Evolutionary conservation across 2,797 vertebrate species (phyloP), one percentile per base, ranked within the genome.

Genomic region (Alcedo quadribrachys): DNA sequence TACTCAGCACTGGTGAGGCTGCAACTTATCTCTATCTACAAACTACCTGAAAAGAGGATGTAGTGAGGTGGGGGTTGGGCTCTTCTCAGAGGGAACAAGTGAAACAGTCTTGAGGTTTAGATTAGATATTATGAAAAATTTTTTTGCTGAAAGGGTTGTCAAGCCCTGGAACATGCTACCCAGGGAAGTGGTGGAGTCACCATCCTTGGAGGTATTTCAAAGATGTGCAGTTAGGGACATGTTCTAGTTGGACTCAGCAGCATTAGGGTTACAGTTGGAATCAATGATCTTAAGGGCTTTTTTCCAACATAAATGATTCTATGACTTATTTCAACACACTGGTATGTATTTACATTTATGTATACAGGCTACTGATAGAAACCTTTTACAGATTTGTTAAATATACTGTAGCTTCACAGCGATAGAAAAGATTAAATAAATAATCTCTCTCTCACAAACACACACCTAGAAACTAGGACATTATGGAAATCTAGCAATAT

Each of bases 61-160:
- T 0, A n/a, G 19, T 4, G 9, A 30, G 33, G 25, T 11, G 3
- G 7, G 18, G 4, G 2, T 11, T 0, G 0, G 16, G 6, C 7
- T 57, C 35, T 51, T 66, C 42, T 77, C 30, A 7, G 35, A 78
- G 6, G 17, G 24, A 40, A n/a, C 2, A 43, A 57, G 48, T 2
- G 8, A 85, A 43, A 74, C 4, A 2, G 19, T 30, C 43, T 48
- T 19, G 10, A 35, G 27, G 30, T 70, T 87, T 30, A 76, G 8
- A 5, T 9, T 21, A 43, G 18, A 16, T 42, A 55, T 28, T 15
- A 75, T n/a, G 48, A 57, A 62, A 35, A n/a, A 45, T 4, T 32
- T 50, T 15, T 37, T 81, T 16, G n/a, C 21, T 53, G 5, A 30
- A 53, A 30, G 11, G 4, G 33, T 22, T 61, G 5, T 25, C 6